Base-by-base conservation (phyloP, 2,888 invertebrate genomes). In the Pterostichus niger region DNA sequence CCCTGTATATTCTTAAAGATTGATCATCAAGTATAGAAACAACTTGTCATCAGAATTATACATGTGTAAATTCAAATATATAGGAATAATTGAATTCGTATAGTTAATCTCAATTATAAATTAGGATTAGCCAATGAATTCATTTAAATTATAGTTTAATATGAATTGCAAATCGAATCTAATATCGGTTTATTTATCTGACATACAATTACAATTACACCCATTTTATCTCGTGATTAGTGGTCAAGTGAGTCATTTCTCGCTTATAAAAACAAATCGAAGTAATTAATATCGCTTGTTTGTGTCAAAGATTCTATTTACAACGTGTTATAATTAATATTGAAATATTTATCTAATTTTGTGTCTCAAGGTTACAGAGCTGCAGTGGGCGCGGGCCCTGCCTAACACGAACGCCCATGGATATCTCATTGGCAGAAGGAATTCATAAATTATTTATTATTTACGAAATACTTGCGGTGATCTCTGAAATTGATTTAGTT, bases 401-500 rank as follows among this genome's bases (percentile, higher is more conserved):
- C 35, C 64, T 64, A 33, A 64, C 33, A 64, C 35, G 64, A 33
- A 64, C 64, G 64, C 64, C 64, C 64, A 64, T 64, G 64, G 13
- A 33, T 59, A 35, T 13, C 33, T 33, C 59, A 59, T 59, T 59
- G 59, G 17, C 24, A 24, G 31, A 40, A 40, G 49, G 33, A 40
- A 64, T 64, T 64, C 33, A 64, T 64, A 33, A 33, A 64, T 64
- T 64, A 64, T 64, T 64, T 64, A 64, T 64, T 64, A 35, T 64
- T 64, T 64, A 64, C 33, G 64, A 64, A 64, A 64, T 35, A 59
- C 54, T 56, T 56, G 59, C 59, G 24, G 59, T 24, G 64, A 64
- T 64, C 64, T 64, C 31, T 64, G 64, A 17, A 64, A 64, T 64
- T 64, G 35, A 64, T 64, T 64, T 64, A 24, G 11, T 24, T 59